Evolutionary conservation across 2,888 invertebrate species (phyloP).

Genomic region (Lottia gigantea): DNA sequence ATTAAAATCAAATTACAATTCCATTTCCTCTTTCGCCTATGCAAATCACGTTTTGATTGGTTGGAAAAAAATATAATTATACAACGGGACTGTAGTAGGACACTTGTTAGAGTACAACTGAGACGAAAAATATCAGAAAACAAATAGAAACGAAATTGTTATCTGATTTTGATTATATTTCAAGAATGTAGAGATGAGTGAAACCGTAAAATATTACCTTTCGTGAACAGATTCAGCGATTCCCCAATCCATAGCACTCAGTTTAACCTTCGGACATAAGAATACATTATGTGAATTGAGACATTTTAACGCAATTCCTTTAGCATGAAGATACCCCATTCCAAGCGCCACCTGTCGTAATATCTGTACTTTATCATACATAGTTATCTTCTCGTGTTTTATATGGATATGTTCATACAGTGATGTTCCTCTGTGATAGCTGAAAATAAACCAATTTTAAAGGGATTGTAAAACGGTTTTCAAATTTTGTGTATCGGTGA

Average conservation of each 20-base stretch:
- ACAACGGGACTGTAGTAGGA: too few relatives aligned
- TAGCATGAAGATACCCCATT: constrained; percentile 70
- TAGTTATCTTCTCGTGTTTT: constrained; percentile 54
- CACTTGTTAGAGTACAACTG: too few relatives aligned
- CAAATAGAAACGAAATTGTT: too few relatives aligned
- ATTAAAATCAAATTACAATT: too few relatives aligned
- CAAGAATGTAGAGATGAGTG: too few relatives aligned
- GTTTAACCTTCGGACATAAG: constrained; percentile 68
- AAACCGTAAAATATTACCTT: constrained; percentile 40
- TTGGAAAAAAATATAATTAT: too few relatives aligned
- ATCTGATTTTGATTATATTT: too few relatives aligned
- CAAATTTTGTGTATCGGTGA: too few relatives aligned
- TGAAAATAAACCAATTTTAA: constrained; percentile 33
- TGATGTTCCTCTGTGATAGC: constrained; percentile 63
- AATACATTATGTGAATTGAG: constrained; percentile 69
- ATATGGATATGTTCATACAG: constrained; percentile 66
- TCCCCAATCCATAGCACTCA: constrained; percentile 66
- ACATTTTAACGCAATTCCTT: constrained; percentile 68
- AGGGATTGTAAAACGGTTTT: neutral
- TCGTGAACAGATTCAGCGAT: constrained; percentile 56
- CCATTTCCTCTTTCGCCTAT: too few relatives aligned
- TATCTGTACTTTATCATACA: constrained; percentile 62
- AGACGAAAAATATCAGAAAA: too few relatives aligned
- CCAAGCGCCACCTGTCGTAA: constrained; percentile 67
- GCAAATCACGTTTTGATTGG: too few relatives aligned